These are phyloP conservation scores for Turdus rufiventris DNA, from an alignment of 2,113 vertebrate genomes.

Conservation along the genomic window DNA sequence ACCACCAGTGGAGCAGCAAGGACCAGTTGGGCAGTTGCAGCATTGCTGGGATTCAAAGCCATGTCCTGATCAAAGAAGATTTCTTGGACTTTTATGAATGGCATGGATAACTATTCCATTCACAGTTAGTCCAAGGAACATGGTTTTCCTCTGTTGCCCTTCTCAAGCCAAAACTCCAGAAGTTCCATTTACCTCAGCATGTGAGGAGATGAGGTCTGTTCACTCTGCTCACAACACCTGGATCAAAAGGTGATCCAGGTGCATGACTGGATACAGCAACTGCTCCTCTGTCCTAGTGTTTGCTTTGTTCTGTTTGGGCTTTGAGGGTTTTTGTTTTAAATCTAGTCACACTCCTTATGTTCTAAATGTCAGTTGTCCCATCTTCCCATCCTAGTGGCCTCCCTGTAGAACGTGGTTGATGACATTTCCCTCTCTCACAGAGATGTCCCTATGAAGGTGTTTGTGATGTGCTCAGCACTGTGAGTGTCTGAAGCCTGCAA, in stretches of 20 bases:
- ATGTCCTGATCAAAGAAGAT: not conserved
- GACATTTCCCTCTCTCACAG: not conserved
- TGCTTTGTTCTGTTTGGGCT: not conserved
- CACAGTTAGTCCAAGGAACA: not conserved
- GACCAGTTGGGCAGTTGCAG: not conserved
- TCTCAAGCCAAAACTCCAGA: not conserved
- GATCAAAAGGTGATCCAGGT: not conserved
- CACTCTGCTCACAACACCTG: not conserved
- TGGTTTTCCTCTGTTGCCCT: not conserved
- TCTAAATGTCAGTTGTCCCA: not conserved
- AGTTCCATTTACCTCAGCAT: not conserved
- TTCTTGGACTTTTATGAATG: not conserved
- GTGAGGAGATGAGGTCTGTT: not conserved
- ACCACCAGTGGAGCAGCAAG: not conserved
- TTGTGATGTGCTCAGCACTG: fast-evolving
- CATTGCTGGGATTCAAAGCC: not conserved
- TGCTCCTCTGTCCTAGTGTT: not conserved
- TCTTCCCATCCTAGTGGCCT: not conserved
- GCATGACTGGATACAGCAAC: not conserved
- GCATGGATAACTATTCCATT: not conserved
- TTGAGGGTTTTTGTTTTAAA: not conserved
- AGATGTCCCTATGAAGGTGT: not conserved
- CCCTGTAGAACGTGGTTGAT: not conserved
- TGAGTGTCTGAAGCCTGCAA: not conserved
- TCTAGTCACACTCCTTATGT: not conserved